A percentile compares a stretch with the other conserved stretches of the same genome.
These are phyloP conservation scores for Galleria mellonella DNA, from an alignment of 1,140 invertebrate species.

Conservation along the genomic window DNA sequence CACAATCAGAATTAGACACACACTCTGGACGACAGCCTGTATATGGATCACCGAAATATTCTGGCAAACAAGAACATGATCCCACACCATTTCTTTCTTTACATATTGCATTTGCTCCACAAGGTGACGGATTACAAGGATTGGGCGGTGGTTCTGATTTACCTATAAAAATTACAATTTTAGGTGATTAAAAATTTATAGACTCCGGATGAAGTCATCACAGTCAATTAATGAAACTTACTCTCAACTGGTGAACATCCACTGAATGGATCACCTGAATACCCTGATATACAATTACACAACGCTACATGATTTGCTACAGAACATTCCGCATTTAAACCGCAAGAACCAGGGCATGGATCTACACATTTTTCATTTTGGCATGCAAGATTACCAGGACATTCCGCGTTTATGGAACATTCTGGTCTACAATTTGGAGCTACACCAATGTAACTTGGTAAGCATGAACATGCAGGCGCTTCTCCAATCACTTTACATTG, in stretches of 20 bases:
- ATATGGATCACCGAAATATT: slow-evolving; percentile 91
- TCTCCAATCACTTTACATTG: slow-evolving; percentile 82
- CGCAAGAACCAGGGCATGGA: slow-evolving; percentile 88
- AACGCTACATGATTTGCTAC: slow-evolving; percentile 85
- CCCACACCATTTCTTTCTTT: slow-evolving; percentile 88
- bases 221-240: slow-evolving; percentile 39
- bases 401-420: slow-evolving; percentile 85
- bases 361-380: slow-evolving; percentile 85
- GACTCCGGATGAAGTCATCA: background rate
- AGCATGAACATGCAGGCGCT: slow-evolving; percentile 85
- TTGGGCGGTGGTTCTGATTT: slow-evolving; percentile 56
- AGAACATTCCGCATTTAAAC: slow-evolving; percentile 80
- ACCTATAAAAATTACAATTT: slow-evolving; percentile 31
- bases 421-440: slow-evolving; percentile 83
- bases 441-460: slow-evolving; percentile 77
- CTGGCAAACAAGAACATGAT: slow-evolving; percentile 85
- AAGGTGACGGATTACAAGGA: slow-evolving; percentile 88
- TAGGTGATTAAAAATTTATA: slow-evolving; percentile 6
- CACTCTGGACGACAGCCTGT: slow-evolving; percentile 91
- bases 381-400: slow-evolving; percentile 83
- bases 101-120: slow-evolving; percentile 90
- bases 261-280: slow-evolving; percentile 85
- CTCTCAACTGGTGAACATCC: slow-evolving; percentile 74
- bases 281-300: slow-evolving; percentile 82
- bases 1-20: slow-evolving; percentile 88